Evolutionary conservation across 2,113 vertebrate genomes (phyloP).

Genomic region (Oxyura jamaicensis): DNA sequence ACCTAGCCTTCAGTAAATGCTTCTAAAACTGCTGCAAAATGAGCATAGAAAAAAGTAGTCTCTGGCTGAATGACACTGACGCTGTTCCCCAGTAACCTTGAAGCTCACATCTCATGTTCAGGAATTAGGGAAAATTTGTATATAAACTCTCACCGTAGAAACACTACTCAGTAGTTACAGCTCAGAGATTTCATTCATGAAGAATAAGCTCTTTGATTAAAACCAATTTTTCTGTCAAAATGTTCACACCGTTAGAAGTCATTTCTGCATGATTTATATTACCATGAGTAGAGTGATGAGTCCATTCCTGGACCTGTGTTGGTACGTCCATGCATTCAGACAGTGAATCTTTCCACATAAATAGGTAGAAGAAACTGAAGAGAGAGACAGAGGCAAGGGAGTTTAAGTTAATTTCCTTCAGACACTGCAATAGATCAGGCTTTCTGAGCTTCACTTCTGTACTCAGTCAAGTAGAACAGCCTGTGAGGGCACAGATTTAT

Average conservation of each 20-base stretch:
- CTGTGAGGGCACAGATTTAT: background rate
- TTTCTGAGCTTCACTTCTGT: background rate
- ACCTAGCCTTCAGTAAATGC: background rate
- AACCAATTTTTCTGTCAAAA: background rate
- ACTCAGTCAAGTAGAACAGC: background rate
- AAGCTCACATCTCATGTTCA: background rate
- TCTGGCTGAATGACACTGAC: background rate
- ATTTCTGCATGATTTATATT: background rate
- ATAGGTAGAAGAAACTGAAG: background rate
- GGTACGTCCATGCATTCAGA: background rate
- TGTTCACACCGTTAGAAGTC: accelerated
- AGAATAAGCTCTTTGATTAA: background rate
- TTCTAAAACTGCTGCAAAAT: background rate
- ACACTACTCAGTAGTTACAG: background rate
- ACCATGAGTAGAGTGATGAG: background rate
- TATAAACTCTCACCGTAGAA: background rate
- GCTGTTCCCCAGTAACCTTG: background rate
- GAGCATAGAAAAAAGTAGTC: background rate
- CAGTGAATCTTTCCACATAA: background rate
- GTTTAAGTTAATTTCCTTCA: background rate
- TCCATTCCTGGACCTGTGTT: background rate
- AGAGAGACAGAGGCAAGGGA: background rate
- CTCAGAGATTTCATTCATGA: background rate
- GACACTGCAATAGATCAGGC: background rate
- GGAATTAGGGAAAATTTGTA: background rate